phyloP scores from a whole-genome alignment of 1,140 invertebrate species.

The Acromyrmex heyeri region DNA sequence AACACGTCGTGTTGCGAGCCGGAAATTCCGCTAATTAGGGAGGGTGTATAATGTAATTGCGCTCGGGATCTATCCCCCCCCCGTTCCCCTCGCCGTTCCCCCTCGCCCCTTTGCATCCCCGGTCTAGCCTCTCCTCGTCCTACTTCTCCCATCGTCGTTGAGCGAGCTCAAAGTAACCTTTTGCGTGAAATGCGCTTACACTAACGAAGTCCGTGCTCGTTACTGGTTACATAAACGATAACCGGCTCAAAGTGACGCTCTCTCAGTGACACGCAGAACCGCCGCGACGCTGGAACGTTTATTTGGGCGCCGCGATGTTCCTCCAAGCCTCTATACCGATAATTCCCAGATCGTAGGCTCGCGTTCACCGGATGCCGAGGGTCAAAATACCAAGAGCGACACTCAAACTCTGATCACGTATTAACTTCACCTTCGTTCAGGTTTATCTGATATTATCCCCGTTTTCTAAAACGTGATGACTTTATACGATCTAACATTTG shows the following conservation, averaged over 20 bases:
- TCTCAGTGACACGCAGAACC: slow-evolving; percentile 55
- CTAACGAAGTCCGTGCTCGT: slow-evolving; percentile 66
- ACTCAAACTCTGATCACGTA: neutral
- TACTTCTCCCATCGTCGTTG: slow-evolving; percentile 41
- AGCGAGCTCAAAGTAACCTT: slow-evolving; percentile 65
- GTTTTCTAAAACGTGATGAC: neutral
- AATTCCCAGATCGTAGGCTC: slow-evolving; percentile 32
- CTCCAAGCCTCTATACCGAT: neutral
- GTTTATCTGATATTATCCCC: neutral
- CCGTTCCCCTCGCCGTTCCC: neutral
- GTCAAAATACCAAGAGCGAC: slow-evolving; percentile 28
- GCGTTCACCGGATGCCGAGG: neutral
- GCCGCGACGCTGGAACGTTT: slow-evolving; percentile 44
- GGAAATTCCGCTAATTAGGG: slow-evolving; percentile 66
- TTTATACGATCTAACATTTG: neutral
- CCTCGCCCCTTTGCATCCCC: neutral
- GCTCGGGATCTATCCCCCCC: slow-evolving; percentile 44
- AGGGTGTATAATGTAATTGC: slow-evolving; percentile 64
- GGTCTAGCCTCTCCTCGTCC: neutral
- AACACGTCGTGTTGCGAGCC: slow-evolving; percentile 57
- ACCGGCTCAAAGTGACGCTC: slow-evolving; percentile 68
- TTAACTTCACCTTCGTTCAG: neutral
- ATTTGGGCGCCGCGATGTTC: slow-evolving; percentile 38
- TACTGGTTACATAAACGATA: slow-evolving; percentile 72
- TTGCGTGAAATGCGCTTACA: slow-evolving; percentile 61